Evolutionary conservation across 2,888 invertebrate genomes (phyloP), one percentile per base, ranked within the genome.

Genomic region (Hololepta plana): DNA sequence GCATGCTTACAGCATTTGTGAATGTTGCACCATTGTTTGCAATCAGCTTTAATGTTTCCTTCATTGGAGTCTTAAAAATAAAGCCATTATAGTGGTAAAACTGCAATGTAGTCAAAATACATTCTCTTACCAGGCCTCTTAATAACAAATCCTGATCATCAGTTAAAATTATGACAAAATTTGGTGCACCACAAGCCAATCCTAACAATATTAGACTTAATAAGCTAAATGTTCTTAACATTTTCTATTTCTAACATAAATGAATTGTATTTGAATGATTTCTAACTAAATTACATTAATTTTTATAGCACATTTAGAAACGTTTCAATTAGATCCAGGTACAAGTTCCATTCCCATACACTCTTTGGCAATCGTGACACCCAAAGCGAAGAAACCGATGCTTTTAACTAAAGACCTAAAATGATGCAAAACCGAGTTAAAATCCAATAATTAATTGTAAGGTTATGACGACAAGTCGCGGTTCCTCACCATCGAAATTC

Each of bases 81-180:
- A 7, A 24, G 2, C 15, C 3, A 13, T n/a, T n/a, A n/a, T n/a
- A n/a, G n/a, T n/a, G n/a, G n/a, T n/a, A n/a, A n/a, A n/a, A n/a
- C n/a, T n/a, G n/a, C n/a, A n/a, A n/a, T n/a, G n/a, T n/a, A n/a
- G n/a, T n/a, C n/a, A n/a, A n/a, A n/a, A n/a, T n/a, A n/a, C n/a
- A n/a, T n/a, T n/a, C n/a, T n/a, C n/a, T n/a, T n/a, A n/a, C n/a
- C 67, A 82, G 64, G 26, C 82, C 76, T 47, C 74, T 70, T 24
- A 88, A 53, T n/a, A 65, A 55, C 3, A 67, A 56, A 59, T 88
- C 88, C 51, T 87, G 84, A 55, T 88, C 88, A 49, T 90, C 88
- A 0, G 80, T 81, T 26, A 88, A 43, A 37, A 88, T 60, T 19
- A 87, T 45, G 23, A 88, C 60, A 44, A 88, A 71, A 55, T 87